Base-by-base conservation (phyloP, 2,888 invertebrate species). In the Trichopoda pennipes region DNA sequence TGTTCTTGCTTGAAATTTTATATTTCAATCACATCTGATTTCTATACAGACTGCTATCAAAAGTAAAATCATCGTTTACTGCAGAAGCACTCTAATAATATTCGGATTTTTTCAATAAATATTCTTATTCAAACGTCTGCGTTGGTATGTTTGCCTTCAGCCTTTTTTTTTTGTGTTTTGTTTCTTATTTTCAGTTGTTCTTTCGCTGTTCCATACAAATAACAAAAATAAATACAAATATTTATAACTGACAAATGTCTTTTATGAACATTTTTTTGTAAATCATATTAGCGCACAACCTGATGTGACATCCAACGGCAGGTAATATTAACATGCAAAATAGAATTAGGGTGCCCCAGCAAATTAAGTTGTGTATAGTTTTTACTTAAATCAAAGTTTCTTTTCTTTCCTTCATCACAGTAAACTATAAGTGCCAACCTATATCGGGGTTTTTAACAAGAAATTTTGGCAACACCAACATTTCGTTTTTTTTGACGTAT, bases 191-290 rank as follows among this genome's bases (percentile, higher is more conserved):
- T 19, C 51, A 63, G 12, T 44, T 73, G n/a, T 42, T 44, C 17
- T 14, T 74, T 64, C 6, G 44, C 42, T 1, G 23, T 60, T 53
- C 12, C 38, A 60, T 61, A n/a, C 17, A 23, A 17, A 51, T 23
- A 51, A 70, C 19, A 32, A 16, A n/a, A 61, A 63, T 51, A 64
- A 49, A 38, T 16, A 35, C 60, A 76, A 49, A 76, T 10, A 47
- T 61, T 69, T 61, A 61, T 61, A 76, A 76, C 47, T 76, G 69
- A 55, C 76, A 61, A 76, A 69, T 68, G 61, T 53, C 76, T 69
- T n/a, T n/a, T 69, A 61, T 61, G 47, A 44, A 76, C 8, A 61
- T 61, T 47, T 61, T 63, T 12, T 47, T 19, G 8, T 28, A 63
- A 44, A 61, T 38, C 47, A 76, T 58, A 66, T 75, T 75, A 66